Conservation (phyloP, 2,797 vertebrate species). For the Gadopsis bispinosus region DNA sequence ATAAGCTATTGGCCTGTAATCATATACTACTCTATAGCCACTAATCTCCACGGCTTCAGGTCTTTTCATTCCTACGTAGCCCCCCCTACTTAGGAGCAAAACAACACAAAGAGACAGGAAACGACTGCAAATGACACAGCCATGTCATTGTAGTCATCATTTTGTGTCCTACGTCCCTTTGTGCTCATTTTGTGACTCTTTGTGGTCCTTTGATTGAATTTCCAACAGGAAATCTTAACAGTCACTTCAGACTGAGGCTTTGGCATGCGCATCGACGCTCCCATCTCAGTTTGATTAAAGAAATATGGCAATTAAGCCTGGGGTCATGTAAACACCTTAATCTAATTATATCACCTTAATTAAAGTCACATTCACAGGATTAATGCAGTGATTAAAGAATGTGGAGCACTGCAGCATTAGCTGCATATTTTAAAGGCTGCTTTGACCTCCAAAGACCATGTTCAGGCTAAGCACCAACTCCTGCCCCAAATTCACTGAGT, state of each 20-base stretch:
- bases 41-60: constrained; percentile 1
- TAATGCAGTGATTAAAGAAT: constrained; percentile 66
- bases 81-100: neutral
- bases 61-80: neutral
- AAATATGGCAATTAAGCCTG: constrained; percentile 36
- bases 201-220: neutral
- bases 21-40: neutral
- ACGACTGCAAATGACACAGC: neutral
- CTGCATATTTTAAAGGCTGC: constrained; percentile 45
- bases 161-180: neutral
- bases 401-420: constrained; percentile 62
- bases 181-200: neutral
- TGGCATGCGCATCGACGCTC: neutral
- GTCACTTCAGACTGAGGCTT: neutral
- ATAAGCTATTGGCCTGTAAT: neutral
- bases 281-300: constrained; percentile 20
- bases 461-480: constrained; percentile 35
- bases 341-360: constrained; percentile 72
- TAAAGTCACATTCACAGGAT: constrained; percentile 66
- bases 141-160: neutral
- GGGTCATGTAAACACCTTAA: constrained; percentile 62
- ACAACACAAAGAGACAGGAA: neutral
- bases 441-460: constrained; percentile 60
- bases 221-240: neutral
- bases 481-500: constrained; percentile 66